phyloP scores from a whole-genome alignment of 2,113 vertebrate genomes.

The Takifugu flavidus region DNA sequence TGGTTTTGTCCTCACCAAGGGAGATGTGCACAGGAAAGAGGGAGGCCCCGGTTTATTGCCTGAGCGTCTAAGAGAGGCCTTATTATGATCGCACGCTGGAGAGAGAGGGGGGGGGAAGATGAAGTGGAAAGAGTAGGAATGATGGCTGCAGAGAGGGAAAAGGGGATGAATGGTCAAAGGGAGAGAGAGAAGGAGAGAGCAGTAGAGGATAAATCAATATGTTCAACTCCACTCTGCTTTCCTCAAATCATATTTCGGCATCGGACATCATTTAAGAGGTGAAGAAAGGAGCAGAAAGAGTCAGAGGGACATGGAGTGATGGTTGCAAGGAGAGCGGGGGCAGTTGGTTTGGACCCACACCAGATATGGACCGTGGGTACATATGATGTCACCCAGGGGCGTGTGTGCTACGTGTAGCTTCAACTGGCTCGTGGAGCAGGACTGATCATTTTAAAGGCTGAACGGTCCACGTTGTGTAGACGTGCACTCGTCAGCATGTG shows the following conservation, averaged over 20 bases:
- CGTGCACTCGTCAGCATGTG: slow-evolving; percentile 24
- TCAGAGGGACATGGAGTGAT: slow-evolving; percentile 9
- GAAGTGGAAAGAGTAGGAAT: slow-evolving; percentile 45
- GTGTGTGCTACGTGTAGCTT: slow-evolving; percentile 14
- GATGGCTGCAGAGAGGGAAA: slow-evolving; percentile 29
- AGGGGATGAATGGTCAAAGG: slow-evolving; percentile 28
- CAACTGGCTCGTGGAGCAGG: slow-evolving; percentile 33
- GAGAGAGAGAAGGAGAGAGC: slow-evolving; percentile 24
- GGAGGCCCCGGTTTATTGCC: slow-evolving; percentile 66
- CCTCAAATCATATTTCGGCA: slow-evolving; percentile 58
- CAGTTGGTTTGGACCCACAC: no score
- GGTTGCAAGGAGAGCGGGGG: slow-evolving; percentile 24
- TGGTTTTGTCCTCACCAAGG: slow-evolving; percentile 69
- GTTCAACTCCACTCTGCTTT: slow-evolving; percentile 32
- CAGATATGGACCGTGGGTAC: slow-evolving; percentile 18
- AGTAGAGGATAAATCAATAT: slow-evolving; percentile 44
- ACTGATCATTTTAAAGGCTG: slow-evolving; percentile 59
- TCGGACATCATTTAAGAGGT: slow-evolving; percentile 28
- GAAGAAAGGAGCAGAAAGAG: slow-evolving; percentile 15
- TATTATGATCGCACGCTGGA: slow-evolving; percentile 57
- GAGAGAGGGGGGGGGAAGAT: slow-evolving; percentile 29
- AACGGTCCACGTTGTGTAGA: slow-evolving; percentile 15
- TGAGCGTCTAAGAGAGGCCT: slow-evolving; percentile 56
- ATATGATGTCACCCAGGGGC: slow-evolving; percentile 12
- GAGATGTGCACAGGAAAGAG: slow-evolving; percentile 55